Evolutionary conservation across 2,113 vertebrate genomes (phyloP).

Genomic region (Austrofundulus limnaeus): DNA sequence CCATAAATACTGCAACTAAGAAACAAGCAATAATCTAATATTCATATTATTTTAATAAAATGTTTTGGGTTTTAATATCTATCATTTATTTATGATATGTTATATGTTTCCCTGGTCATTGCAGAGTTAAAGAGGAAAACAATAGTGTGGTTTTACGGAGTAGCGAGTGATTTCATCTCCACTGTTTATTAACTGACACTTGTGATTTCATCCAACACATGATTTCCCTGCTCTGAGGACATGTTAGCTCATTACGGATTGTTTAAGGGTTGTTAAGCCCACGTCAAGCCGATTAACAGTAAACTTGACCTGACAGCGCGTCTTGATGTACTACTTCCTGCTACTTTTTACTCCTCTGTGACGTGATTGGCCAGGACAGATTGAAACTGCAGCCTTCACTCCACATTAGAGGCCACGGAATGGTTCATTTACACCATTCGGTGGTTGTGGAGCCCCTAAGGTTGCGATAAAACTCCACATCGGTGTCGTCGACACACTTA

Average conservation of each 20-base stretch:
- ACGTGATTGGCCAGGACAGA: constrained; percentile 69
- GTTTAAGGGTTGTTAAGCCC: constrained; percentile 61
- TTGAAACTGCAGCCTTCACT: constrained; percentile 69
- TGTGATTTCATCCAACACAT: constrained; percentile 50
- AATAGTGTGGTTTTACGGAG: constrained; percentile 14
- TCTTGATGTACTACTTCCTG: constrained; percentile 59
- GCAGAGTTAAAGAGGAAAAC: not conserved
- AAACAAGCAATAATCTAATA: too few species aligned
- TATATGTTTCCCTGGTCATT: too few species aligned
- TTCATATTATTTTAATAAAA: too few species aligned
- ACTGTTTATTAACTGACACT: constrained; percentile 65
- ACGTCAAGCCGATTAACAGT: constrained; percentile 65
- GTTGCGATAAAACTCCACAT: constrained; percentile 43
- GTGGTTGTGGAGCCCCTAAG: constrained; percentile 46
- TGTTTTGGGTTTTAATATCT: too few species aligned
- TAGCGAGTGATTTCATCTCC: constrained; percentile 39
- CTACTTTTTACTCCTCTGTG: constrained; percentile 44
- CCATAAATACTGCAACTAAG: too few species aligned
- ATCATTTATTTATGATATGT: too few species aligned
- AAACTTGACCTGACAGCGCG: constrained; percentile 64
- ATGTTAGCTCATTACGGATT: constrained; percentile 65
- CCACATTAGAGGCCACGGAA: constrained; percentile 60
- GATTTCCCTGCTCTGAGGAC: constrained; percentile 58
- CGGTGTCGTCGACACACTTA: constrained; percentile 40
- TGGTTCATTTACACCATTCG: constrained; percentile 66